Percentiles rank a stretch among this genome's conserved stretches.
phyloP scores from a whole-genome alignment of 1,140 invertebrate genomes.

The Drosophila ogumai region DNA sequence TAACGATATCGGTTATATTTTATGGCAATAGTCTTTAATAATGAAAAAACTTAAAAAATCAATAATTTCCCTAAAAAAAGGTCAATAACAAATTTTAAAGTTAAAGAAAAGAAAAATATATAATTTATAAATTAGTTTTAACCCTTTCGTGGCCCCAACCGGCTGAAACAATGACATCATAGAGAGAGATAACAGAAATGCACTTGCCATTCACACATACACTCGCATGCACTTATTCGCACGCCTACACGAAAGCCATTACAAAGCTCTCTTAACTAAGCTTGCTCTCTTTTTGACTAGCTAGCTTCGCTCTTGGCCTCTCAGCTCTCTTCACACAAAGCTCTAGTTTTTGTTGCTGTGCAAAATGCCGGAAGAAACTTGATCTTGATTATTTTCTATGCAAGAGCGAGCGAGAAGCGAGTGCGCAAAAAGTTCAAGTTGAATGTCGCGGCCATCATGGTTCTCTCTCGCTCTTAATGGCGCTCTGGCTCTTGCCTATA shows the following conservation, averaged over 20 bases:
- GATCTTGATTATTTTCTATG: conserved; percentile 84
- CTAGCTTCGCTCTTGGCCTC: background rate
- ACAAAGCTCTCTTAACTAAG: conserved; percentile 49
- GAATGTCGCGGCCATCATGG: conserved; percentile 78
- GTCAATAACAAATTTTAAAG: background rate
- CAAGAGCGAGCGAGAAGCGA: conserved; percentile 34
- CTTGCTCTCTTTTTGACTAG: conserved; percentile 21
- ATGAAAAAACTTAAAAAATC: background rate
- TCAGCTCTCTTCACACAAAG: conserved; percentile 55
- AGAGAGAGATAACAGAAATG: conserved; percentile 63
- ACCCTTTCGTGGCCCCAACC: conserved; percentile 15
- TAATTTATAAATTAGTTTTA: background rate
- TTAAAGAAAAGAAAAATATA: background rate
- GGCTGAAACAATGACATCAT: conserved; percentile 61
- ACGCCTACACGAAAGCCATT: conserved; percentile 34
- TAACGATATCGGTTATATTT: too few relatives aligned
- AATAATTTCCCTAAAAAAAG: background rate
- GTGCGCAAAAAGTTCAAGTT: conserved; percentile 83
- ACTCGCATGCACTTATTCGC: conserved; percentile 8
- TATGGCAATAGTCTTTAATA: too few relatives aligned
- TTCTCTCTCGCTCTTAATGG: conserved; percentile 10
- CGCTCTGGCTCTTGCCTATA: conserved; percentile 3
- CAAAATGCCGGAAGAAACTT: conserved; percentile 84
- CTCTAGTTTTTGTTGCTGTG: conserved; percentile 71
- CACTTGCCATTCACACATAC: conserved; percentile 56